Evolutionary conservation across 2,888 invertebrate species (phyloP).

Genomic region (Agriotes lineatus): DNA sequence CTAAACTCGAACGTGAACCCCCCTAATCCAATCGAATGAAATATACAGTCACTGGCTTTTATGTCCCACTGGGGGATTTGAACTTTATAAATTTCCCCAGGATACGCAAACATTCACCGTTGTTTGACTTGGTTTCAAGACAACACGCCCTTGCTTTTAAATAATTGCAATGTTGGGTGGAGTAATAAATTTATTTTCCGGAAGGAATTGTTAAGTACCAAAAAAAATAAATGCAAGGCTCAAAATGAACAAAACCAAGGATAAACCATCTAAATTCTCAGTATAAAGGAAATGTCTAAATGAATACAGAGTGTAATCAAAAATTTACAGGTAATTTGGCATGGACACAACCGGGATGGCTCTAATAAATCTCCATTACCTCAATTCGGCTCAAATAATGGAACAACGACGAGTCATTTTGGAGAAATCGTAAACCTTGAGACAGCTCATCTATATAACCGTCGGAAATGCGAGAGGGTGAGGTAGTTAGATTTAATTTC

Average conservation of each 20-base stretch:
- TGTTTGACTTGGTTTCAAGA: background rate
- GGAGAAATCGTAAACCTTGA: background rate
- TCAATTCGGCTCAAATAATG: background rate
- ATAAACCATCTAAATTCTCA: no score
- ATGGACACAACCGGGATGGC: background rate
- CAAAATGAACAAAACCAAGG: no score
- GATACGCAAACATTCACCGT: background rate
- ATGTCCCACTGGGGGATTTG: slow-evolving; percentile 2
- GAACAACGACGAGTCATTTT: slow-evolving; percentile 2
- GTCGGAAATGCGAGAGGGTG: slow-evolving; percentile 12
- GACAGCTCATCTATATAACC: background rate
- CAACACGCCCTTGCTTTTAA: background rate
- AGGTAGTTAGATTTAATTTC: slow-evolving; percentile 29
- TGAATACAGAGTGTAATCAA: no score
- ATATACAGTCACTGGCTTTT: slow-evolving; percentile 10
- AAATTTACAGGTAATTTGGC: background rate
- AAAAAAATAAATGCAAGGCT: no score
- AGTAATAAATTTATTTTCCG: no score
- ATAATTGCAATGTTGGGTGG: no score
- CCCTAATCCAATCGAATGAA: slow-evolving; percentile 18
- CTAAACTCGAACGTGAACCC: slow-evolving; percentile 9
- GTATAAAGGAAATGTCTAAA: no score
- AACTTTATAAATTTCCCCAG: slow-evolving; percentile 10
- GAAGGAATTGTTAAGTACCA: no score
- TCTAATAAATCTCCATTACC: background rate